Evolutionary conservation across 2,113 vertebrate genomes (phyloP), one percentile per base, ranked within the genome.

Genomic region (Labrus mixtus): DNA sequence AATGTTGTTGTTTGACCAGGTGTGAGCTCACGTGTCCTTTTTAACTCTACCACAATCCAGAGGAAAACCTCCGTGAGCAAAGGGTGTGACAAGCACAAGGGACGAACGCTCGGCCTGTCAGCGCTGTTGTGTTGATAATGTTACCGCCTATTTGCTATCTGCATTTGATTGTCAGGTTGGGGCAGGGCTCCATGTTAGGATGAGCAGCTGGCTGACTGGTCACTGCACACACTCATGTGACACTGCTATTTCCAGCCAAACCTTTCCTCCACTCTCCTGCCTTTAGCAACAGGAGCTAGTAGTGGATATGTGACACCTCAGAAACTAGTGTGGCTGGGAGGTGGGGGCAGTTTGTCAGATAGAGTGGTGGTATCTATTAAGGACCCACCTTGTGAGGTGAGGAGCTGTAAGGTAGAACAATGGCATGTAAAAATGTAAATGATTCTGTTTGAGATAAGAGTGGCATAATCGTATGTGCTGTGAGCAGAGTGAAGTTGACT

Each of bases 171-270:
- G 76, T 81, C 63, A 23, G 46, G 45, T 67, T 10, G 66, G 64
- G 54, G 59, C 67, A 69, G 74, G 64, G 59, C 76, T 90, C 89
- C 89, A 91, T 93, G 87, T 92, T 91, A 91, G 91, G 91, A 87
- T 51, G 90, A 90, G 88, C 87, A 89, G 90, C 86, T 85, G 89
- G 88, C 81, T 84, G 79, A 62, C 61, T 76, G 83, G 85, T 86
- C 81, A 62, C 81, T 74, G 85, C 76, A 55, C 77, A 68, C 79
- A 41, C 82, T 92, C 87, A 92, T 92, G 90, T 93, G 90, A 91
- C 90, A 73, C 77, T 68, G 85, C 90, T 93, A 93, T 93, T 93
- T 93, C 90, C 88, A 87, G 91, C 87, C 86, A 83, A 89, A 78
- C 82, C 84, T 82, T 90, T 80, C 87, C 89, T 83, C 74, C 82